Evolutionary conservation across 2,888 invertebrate genomes (phyloP), one percentile per base, ranked within the genome.

Genomic region (Phaonia tiefii): DNA sequence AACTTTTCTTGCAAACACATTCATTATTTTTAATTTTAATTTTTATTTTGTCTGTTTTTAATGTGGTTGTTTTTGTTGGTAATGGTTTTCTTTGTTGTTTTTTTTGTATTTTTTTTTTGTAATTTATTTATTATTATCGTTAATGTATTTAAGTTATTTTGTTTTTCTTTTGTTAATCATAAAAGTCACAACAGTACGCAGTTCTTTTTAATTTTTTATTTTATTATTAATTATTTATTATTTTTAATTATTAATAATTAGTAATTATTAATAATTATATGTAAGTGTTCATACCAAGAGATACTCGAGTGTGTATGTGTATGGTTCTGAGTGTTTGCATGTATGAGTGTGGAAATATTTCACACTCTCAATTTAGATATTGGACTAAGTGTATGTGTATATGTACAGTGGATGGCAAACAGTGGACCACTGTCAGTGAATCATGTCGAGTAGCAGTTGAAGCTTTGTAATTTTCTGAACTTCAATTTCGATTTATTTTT

Each of bases 181-280:
- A 81, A 81, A 82, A 84, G 83, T 84, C 84, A 84, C 84, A 84
- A 84, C 84, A 84, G 84, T 84, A 83, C 83, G 82, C 84, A 84
- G 84, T 85, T 83, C 82, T 83, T 83, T 83, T 79, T 80, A 65
- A 46, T 67, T 58, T 51, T 67, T 39, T 26, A 71, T 44, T 71
- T 66, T 4, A 5, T 44, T 46, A 69, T 75, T 26, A 49, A 66
- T 25, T 49, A 75, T 54, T 37, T 66, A 67, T 51, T 58, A 42
- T 49, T 60, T 0, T 75, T 72, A 39, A 15, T 44, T 20, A 31
- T 65, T 42, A 54, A 54, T 54, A 66, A 66, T 74, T 31, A n/a
- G n/a, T n/a, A n/a, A n/a, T n/a, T n/a, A n/a, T n/a, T n/a, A n/a
- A 31, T 31, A 67, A 66, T 26, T 39, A 51, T 63, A 66, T 75